Evolutionary conservation across 2,888 invertebrate species (phyloP), one percentile per base, ranked within the genome.

Genomic region (Conchocele bisecta): DNA sequence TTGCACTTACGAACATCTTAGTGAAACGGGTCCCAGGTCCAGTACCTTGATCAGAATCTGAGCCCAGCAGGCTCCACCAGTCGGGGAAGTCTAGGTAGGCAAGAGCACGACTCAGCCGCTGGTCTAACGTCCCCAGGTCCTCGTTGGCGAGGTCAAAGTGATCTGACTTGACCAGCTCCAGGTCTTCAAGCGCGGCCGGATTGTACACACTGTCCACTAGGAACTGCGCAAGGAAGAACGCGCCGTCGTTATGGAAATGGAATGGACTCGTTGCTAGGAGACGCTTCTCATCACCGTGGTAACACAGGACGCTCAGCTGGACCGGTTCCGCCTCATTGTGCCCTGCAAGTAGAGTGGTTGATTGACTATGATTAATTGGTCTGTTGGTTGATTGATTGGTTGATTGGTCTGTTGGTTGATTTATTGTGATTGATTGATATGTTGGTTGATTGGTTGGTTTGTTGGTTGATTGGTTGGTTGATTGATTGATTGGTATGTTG

Each of bases 121-220:
- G 75, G 65, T 89, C 89, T 46, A 89, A 61, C 0, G 87, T 86
- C 17, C 86, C 83, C 42, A 86, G 70, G 46, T 84, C 80, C 58
- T 88, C 88, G 51, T 87, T 82, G 35, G 85, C 78, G 41, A 88
- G 74, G 68, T 88, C 85, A 82, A 88, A 88, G 54, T 84, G 61
- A 22, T 88, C 85, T 26, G 83, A 83, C 59, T 84, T 82, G 53
- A 86, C 82, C 11, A 86, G 79, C 59, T 88, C 89, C 51, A 87
- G 73, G 65, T 85, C 81, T 33, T 84, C 84, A 39, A 87, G 73
- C 1, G 83, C 78, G n/a, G 67, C 73, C 13, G 77, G 64, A 44
- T 84, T 80, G 46, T 85, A 85, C 20, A 87, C 86, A 65, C 87
- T 86, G 72, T 85, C 85, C 39, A 84, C 61, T 6, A 89, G 81